Evolutionary conservation across 2,797 vertebrate species (phyloP), one percentile per base, ranked within the genome.

Genomic region (Buceros bicornis): DNA sequence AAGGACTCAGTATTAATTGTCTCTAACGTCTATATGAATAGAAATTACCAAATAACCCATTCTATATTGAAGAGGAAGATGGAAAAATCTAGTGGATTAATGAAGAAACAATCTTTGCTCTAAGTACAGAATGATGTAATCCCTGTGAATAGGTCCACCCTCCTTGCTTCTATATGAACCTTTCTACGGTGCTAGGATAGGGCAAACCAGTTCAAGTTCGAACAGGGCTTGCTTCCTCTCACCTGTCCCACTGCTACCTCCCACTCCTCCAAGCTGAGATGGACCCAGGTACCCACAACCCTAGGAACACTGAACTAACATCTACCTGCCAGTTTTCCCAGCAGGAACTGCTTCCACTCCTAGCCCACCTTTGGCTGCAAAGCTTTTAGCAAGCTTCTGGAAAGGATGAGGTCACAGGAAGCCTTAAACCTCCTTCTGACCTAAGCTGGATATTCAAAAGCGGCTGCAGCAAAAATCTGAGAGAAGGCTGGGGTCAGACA

Each of bases 71-170:
- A 74, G 12, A n/a, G 25, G 19, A 81, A 56, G 33, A 57, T 22
- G 22, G 40, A 70, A 77, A 40, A 77, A 31, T 69, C 11, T n/a
- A 5, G 6, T 56, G 13, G 8, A 13, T 5, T 43, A 83, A 51
- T 28, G 21, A 69, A 71, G 45, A 67, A 92, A 76, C 5, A 67
- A 90, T 51, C 17, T 6, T 69, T 2, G 0, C 15, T 64, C 24
- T 51, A 57, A 82, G 20, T 26, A 24, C 19, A 83, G 57, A 60
- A 78, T 26, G 1, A 51, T 53, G 5, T 56, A 7, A 45, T 31
- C 8, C 6, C 20, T 0, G 0, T 42, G 6, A 48, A 37, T 42
- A 47, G 1, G 2, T 61, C 31, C 40, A 35, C 19, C 3, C 28
- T 9, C 6, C 37, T 48, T 74, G 13, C 16, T 53, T 83, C 57